A percentile compares a stretch with the other conserved stretches of the same genome.
Conservation (phyloP, 2,113 vertebrate genomes). For the Thermophis baileyi region DNA sequence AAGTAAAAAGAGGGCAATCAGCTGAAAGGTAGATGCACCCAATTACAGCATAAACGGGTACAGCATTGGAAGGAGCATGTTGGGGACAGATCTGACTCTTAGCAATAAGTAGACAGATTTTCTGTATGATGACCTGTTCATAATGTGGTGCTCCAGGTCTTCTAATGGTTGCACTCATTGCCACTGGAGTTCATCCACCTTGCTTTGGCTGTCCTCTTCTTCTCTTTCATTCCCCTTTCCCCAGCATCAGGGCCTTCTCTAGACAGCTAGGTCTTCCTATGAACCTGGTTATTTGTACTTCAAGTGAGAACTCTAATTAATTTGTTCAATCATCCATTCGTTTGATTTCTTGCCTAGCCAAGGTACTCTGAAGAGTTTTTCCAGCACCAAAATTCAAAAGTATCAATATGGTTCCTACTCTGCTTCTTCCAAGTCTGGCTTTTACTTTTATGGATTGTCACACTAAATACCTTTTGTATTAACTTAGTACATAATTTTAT, state of each 20-base stretch:
- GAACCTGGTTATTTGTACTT: not conserved
- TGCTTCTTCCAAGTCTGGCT: not conserved
- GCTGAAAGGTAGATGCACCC: not conserved
- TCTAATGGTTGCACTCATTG: not conserved
- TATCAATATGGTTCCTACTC: not conserved
- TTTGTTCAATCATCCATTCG: not conserved
- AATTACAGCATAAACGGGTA: not conserved
- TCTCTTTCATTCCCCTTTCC: not conserved
- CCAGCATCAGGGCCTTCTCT: not conserved
- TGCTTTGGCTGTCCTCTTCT: not conserved
- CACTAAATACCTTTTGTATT: not conserved
- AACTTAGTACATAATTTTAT: not conserved
- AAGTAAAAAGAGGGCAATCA: not conserved
- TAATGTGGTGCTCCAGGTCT: not conserved
- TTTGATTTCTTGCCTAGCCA: not conserved
- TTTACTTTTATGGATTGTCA: not conserved
- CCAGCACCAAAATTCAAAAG: not conserved
- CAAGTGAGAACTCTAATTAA: not conserved
- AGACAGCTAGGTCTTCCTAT: not conserved
- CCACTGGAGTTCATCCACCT: not conserved
- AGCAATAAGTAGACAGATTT: not conserved
- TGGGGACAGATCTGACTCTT: not conserved
- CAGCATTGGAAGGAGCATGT: not conserved
- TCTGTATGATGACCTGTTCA: not conserved
- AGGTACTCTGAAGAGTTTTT: not conserved